Evolutionary conservation across 2,888 invertebrate species (phyloP).

Genomic region (Noctua janthina): DNA sequence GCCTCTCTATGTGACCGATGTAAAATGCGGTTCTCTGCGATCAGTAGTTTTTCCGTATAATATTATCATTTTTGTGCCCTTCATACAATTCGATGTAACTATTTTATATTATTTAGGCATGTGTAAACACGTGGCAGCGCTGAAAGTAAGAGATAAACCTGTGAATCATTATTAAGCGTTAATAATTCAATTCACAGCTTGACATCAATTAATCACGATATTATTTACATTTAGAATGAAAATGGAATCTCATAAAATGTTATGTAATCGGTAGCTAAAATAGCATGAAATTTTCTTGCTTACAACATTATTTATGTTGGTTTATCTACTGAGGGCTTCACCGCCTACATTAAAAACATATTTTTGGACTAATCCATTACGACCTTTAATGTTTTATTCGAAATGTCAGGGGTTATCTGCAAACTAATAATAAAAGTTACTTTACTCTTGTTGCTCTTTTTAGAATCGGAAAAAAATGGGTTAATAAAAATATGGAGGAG

Average conservation of each 20-base stretch:
- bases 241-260: slow-evolving; percentile 6
- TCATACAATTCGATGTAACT: slow-evolving; percentile 3
- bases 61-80: slow-evolving; percentile 7
- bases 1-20: slow-evolving; percentile 38
- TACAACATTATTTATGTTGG: neutral
- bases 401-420: slow-evolving; percentile 24
- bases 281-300: neutral
- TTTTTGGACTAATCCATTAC: slow-evolving; percentile 31
- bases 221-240: slow-evolving; percentile 8
- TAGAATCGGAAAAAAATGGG: neutral
- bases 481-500: neutral
- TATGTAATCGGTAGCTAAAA: neutral
- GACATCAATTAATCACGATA: slow-evolving; percentile 14
- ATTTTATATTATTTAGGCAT: neutral
- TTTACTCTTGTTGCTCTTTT: neutral
- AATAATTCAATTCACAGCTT: slow-evolving; percentile 15
- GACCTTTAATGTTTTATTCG: slow-evolving; percentile 26
- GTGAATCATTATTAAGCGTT: slow-evolving; percentile 5
- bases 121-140: slow-evolving; percentile 5
- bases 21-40: slow-evolving; percentile 1
- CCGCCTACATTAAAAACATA: slow-evolving; percentile 4
- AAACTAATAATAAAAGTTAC: neutral
- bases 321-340: slow-evolving; percentile 1
- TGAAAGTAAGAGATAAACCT: neutral
- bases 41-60: slow-evolving; percentile 1